Evolutionary conservation across 2,797 vertebrate genomes (phyloP), one percentile per base, ranked within the genome.

Genomic region (Acrocephalus scirpaceus): DNA sequence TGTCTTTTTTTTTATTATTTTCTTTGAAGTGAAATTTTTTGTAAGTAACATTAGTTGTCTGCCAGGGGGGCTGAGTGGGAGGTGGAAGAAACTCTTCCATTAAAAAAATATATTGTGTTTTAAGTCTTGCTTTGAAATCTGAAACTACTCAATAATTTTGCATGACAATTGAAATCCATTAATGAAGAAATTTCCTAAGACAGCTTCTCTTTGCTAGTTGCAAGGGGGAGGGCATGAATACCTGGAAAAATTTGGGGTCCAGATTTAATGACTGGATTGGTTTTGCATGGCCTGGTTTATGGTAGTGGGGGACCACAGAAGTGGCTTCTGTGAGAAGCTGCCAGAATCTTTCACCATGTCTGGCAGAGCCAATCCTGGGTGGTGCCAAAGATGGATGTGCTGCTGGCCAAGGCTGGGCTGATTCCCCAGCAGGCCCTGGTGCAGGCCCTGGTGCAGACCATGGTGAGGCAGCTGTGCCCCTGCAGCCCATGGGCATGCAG

Each of bases 11-110:
- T 11, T 23, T 15, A 58, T 38, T n/a, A 72, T 86, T 58, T 90
- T n/a, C 34, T 87, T 92, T 92, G 44, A 77, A 90, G 27, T 54
- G 25, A 83, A 93, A 32, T 53, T 95, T 97, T 95, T 66, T 67
- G 3, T 76, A 67, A 67, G 29, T 45, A 86, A 80, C 51, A 83
- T 50, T 42, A 88, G 56, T 72, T 88, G 36, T 50, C 47, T 90
- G 32, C 56, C 77, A 44, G 58, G 8, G 51, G 8, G 56, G 20
- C 5, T 69, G 90, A 83, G 32, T 90, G 65, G 44, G 76, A 67
- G 40, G 66, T 50, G 22, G 13, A 88, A 93, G 29, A 75, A 82
- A 85, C 5, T 83, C 77, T 81, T 85, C 40, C 6, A 19, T n/a
- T 67, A n/a, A 91, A 86, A 87, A 27, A 12, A 64, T 13, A 11